phyloP scores from a whole-genome alignment of 2,888 invertebrate genomes.

The Metellina segmentata region DNA sequence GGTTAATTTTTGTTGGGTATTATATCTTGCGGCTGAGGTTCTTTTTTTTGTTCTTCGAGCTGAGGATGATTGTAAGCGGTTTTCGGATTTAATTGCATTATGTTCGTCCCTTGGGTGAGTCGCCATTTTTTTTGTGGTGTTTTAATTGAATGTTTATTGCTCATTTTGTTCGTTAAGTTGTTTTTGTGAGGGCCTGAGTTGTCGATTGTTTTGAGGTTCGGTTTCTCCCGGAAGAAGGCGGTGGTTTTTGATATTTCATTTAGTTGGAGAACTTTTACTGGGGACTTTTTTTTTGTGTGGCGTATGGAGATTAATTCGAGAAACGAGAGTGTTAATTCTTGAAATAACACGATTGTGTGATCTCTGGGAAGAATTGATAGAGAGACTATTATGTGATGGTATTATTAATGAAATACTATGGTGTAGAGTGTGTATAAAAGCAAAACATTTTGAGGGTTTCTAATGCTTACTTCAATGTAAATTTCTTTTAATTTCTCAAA shows the following conservation, averaged over 20 bases:
- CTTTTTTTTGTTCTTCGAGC: conserved; percentile 20
- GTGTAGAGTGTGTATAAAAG: too few species aligned
- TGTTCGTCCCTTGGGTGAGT: background rate
- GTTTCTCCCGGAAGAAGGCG: too few species aligned
- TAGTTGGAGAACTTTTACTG: too few species aligned
- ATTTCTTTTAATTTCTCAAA: too few species aligned
- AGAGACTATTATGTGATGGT: background rate
- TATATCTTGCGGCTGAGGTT: conserved; percentile 13
- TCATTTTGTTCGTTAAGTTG: background rate
- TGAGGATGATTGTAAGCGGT: conserved; percentile 7
- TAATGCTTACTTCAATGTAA: too few species aligned
- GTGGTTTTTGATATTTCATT: too few species aligned
- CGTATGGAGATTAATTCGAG: background rate
- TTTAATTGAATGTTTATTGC: background rate
- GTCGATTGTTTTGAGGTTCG: background rate
- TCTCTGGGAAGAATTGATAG: background rate
- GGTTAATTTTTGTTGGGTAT: conserved; percentile 60
- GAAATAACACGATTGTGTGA: background rate
- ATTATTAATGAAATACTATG: too few species aligned
- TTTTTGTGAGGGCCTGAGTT: background rate
- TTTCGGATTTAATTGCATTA: conserved; percentile 43
- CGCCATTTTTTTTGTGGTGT: background rate
- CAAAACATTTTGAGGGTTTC: too few species aligned
- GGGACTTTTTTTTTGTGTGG: background rate
- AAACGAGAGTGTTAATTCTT: background rate